A percentile compares a stretch with the other conserved stretches of the same genome.
These are phyloP conservation scores for Toxotes jaculatrix DNA, from an alignment of 2,113 vertebrate species.

Conservation along the genomic window DNA sequence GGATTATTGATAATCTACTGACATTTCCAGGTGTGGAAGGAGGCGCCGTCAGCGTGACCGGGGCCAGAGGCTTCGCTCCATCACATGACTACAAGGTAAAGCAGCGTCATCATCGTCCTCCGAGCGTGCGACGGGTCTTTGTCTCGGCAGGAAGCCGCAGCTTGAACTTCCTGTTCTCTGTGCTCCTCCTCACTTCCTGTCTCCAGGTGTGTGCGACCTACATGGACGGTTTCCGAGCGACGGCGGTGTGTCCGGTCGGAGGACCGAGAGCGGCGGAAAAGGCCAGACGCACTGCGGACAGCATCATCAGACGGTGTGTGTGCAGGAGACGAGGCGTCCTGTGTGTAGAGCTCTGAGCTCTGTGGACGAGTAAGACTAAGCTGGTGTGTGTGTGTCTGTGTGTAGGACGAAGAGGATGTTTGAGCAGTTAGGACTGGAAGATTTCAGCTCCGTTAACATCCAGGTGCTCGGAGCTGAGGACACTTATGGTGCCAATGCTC, in stretches of 20 bases:
- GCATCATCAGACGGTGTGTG: conserved; percentile 87
- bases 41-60: conserved; percentile 84
- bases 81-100: conserved; percentile 86
- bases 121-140: not conserved
- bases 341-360: not conserved
- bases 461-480: conserved; percentile 91
- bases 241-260: conserved; percentile 87
- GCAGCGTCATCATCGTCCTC: not conserved
- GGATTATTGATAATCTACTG: too few relatives aligned
- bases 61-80: conserved; percentile 84
- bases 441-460: conserved; percentile 88
- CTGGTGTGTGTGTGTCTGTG: conserved; percentile 32
- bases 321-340: too few relatives aligned
- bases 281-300: conserved; percentile 85
- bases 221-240: conserved; percentile 89
- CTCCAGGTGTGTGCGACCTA: conserved; percentile 89
- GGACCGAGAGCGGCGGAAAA: conserved; percentile 87
- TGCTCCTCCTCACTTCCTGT: too few relatives aligned
- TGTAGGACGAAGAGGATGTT: conserved; percentile 87
- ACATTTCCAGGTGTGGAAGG: conserved; percentile 81
- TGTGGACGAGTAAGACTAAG: not conserved
- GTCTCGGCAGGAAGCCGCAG: too few relatives aligned
- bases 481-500: conserved; percentile 86
- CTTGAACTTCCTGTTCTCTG: too few relatives aligned
- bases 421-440: conserved; percentile 84